Conservation (phyloP, 1,140 invertebrate genomes). For the Caerostris darwini region DNA sequence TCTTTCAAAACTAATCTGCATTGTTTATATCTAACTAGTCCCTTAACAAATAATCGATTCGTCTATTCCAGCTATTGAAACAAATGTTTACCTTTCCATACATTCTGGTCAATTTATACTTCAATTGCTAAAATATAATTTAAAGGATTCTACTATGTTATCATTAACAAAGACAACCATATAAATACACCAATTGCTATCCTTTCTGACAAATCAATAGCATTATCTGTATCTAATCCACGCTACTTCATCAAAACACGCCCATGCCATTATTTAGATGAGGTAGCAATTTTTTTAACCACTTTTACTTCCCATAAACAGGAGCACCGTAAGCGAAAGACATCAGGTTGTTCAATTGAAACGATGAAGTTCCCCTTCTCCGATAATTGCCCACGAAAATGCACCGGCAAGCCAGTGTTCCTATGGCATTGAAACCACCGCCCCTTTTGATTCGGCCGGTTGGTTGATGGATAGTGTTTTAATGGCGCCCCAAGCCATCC, state of each 20-base stretch:
- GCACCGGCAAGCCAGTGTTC: neutral
- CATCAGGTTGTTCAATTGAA: neutral
- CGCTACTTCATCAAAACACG: neutral
- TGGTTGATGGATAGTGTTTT: conserved; percentile 43
- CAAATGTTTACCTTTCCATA: no score
- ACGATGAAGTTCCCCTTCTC: neutral
- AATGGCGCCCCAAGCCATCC: neutral
- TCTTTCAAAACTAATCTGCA: no score
- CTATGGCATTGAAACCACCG: no score
- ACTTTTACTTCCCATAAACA: neutral
- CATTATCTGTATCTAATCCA: neutral
- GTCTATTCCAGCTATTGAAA: no score
- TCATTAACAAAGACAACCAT: neutral
- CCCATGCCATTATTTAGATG: neutral
- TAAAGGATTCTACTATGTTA: neutral
- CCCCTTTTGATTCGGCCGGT: neutral
- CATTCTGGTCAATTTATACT: no score
- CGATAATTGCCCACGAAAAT: neutral
- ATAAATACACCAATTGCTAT: neutral
- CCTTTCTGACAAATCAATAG: neutral
- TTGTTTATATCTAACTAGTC: no score
- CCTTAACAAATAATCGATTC: no score
- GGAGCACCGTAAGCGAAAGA: neutral
- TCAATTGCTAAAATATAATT: no score
- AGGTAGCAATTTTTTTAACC: neutral